Evolutionary conservation across 2,888 invertebrate species (phyloP).

Genomic region (Iphiclides podalirius): DNA sequence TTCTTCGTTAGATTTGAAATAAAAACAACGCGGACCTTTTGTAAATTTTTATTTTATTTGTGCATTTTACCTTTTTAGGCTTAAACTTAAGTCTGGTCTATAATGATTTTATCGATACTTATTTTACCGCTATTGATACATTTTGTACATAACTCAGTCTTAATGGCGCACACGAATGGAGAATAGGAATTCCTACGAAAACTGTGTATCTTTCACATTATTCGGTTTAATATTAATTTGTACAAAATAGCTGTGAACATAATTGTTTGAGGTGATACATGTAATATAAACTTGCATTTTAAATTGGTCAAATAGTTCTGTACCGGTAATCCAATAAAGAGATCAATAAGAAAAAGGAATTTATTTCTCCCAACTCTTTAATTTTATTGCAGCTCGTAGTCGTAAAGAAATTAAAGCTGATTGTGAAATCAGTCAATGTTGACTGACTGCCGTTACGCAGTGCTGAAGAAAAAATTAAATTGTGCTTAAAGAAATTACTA

Average conservation of each 20-base stretch:
- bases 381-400: conserved; percentile 16
- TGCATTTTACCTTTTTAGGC: no score
- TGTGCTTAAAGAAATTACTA: not conserved
- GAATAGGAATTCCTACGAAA: conserved; percentile 44
- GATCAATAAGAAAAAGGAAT: conserved; percentile 53
- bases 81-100: no score
- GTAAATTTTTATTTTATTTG: no score
- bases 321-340: conserved; percentile 72
- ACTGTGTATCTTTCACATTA: conserved; percentile 21
- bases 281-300: conserved; percentile 63
- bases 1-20: no score
- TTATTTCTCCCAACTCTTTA: conserved; percentile 30
- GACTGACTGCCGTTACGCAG: not conserved
- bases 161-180: conserved; percentile 39
- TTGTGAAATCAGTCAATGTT: conserved; percentile 5
- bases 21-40: no score
- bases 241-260: conserved; percentile 65
- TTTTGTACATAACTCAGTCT: no score
- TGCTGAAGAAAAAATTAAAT: not conserved
- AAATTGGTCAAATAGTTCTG: conserved; percentile 65
- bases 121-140: no score
- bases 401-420: conserved; percentile 1
- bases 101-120: no score
- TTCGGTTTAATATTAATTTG: conserved; percentile 40
- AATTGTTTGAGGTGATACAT: conserved; percentile 62